Percentiles rank a stretch among this genome's conserved stretches.
Conservation (phyloP, 2,797 vertebrate genomes). For the Tragopan temminckii region DNA sequence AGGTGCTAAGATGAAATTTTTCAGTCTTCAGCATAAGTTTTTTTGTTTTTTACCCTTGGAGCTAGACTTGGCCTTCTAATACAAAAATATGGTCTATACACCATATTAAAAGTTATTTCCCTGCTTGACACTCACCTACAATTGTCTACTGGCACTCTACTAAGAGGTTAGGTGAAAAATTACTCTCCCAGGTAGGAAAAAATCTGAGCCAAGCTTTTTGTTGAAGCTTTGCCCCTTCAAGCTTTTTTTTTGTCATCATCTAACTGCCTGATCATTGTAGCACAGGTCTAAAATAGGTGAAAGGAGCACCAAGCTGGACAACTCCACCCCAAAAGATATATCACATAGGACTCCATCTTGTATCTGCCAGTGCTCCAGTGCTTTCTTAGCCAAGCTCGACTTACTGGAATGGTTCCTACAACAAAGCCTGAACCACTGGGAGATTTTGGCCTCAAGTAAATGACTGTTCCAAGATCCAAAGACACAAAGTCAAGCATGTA, state of each 20-base stretch:
- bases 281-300: neutral
- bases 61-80: neutral
- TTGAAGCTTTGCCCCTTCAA: neutral
- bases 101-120: neutral
- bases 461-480: neutral
- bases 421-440: neutral
- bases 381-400: neutral
- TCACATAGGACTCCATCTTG: neutral
- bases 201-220: neutral
- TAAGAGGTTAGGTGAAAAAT: neutral
- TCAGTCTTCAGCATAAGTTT: neutral
- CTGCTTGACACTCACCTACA: neutral
- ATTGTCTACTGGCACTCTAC: neutral
- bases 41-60: neutral
- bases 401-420: neutral
- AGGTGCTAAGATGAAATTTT: neutral
- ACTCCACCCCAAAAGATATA: neutral
- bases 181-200: neutral
- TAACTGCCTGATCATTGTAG: neutral
- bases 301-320: neutral
- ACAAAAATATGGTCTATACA: neutral
- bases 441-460: neutral
- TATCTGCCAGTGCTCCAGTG: neutral
- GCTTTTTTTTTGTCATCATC: neutral
- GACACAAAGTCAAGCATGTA: neutral